A percentile compares a stretch with the other conserved stretches of the same genome.
phyloP scores from a whole-genome alignment of 2,797 vertebrate species.

The Betta splendens region DNA sequence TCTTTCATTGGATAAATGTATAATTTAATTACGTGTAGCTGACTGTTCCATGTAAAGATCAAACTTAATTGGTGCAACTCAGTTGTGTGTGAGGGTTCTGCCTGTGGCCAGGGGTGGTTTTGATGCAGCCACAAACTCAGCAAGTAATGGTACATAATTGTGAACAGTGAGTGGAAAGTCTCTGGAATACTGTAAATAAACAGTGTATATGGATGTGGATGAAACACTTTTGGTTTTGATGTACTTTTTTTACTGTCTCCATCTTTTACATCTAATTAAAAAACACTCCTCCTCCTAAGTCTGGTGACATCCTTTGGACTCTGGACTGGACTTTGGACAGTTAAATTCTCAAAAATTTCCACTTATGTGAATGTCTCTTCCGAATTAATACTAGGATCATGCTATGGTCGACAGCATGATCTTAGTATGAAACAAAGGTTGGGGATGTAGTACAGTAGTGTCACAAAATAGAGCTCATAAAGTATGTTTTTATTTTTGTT shows the following conservation, averaged over 20 bases:
- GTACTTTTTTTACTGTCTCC: slow-evolving; percentile 73
- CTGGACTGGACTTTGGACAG: too few relatives aligned
- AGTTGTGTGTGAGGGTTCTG: slow-evolving; percentile 16
- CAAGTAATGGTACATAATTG: slow-evolving; percentile 33
- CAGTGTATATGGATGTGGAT: slow-evolving; percentile 66
- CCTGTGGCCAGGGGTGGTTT: slow-evolving; percentile 5
- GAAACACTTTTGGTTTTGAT: slow-evolving; percentile 70
- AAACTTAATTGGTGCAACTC: slow-evolving; percentile 32
- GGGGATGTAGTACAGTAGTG: too few relatives aligned
- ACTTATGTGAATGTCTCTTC: too few relatives aligned
- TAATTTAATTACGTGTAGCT: slow-evolving; percentile 33
- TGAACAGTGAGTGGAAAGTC: slow-evolving; percentile 36
- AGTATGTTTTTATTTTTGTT: too few relatives aligned
- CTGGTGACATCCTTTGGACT: slow-evolving; percentile 2
- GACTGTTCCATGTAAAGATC: slow-evolving; percentile 58
- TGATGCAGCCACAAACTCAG: slow-evolving; percentile 22
- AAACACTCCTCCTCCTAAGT: slow-evolving; percentile 59
- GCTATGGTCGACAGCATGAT: too few relatives aligned
- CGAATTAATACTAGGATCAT: too few relatives aligned
- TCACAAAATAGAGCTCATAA: too few relatives aligned
- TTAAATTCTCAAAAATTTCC: too few relatives aligned
- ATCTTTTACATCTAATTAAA: slow-evolving; percentile 80
- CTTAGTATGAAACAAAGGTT: too few relatives aligned
- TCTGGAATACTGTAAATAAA: slow-evolving; percentile 66
- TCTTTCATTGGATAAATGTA: slow-evolving; percentile 34